Evolutionary conservation across 2,797 vertebrate species (phyloP).

Genomic region (Sebastes vulpes): DNA sequence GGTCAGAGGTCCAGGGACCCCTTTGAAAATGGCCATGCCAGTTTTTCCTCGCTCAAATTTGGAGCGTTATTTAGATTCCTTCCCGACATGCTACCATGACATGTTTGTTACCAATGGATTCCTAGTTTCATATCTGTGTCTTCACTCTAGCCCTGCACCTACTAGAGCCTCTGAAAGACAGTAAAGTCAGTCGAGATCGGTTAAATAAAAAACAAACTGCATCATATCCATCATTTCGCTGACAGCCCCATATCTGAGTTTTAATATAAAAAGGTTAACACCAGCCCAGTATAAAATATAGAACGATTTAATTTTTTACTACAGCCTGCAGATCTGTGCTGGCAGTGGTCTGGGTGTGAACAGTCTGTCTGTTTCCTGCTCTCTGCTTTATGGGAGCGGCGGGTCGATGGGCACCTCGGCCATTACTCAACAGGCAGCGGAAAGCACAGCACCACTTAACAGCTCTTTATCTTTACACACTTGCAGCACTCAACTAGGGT

Average conservation of each 20-base stretch:
- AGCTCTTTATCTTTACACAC: slow-evolving; percentile 63
- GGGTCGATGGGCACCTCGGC: slow-evolving; percentile 56
- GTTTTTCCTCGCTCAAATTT: too few species aligned
- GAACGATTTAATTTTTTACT: neutral
- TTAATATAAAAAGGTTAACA: slow-evolving; percentile 22
- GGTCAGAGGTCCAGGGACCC: too few species aligned
- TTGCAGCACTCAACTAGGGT: slow-evolving; percentile 48
- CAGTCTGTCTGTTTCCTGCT: slow-evolving; percentile 18
- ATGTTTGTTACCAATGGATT: too few species aligned
- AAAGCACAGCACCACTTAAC: slow-evolving; percentile 54
- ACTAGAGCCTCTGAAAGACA: too few species aligned
- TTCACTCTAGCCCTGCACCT: too few species aligned
- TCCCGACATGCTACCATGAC: too few species aligned
- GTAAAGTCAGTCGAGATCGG: too few species aligned
- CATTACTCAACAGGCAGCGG: slow-evolving; percentile 49
- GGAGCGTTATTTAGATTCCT: too few species aligned
- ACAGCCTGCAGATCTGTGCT: slow-evolving; percentile 1
- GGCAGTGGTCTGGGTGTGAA: slow-evolving; percentile 34
- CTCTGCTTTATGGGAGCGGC: slow-evolving; percentile 41
- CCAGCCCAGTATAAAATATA: neutral
- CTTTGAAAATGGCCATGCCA: too few species aligned
- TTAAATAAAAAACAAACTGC: neutral
- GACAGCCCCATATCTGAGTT: neutral
- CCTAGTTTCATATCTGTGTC: too few species aligned
- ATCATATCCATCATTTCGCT: neutral